Conservation (phyloP, 2,888 invertebrate genomes). For the Pyrochroa serraticornis region DNA sequence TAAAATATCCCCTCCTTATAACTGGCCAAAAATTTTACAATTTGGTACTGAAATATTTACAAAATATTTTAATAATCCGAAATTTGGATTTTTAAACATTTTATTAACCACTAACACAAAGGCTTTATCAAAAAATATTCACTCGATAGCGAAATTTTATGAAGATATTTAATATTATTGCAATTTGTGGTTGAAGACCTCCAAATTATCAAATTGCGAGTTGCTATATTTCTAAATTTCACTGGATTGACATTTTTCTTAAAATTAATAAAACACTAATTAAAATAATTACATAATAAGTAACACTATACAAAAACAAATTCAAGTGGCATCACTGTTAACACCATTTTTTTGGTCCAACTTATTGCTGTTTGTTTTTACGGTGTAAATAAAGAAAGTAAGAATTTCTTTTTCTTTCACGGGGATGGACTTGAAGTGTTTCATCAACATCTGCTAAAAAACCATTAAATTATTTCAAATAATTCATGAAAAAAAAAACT, state of each 20-base stretch:
- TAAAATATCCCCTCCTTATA: no score
- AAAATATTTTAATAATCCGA: no score
- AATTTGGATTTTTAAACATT: no score
- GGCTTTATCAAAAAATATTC: no score
- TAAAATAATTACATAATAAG: constrained; percentile 30
- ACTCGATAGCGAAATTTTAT: no score
- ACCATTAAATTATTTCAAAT: constrained; percentile 44
- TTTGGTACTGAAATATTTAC: no score
- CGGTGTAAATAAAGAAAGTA: constrained; percentile 94
- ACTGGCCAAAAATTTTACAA: no score
- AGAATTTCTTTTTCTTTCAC: constrained; percentile 94
- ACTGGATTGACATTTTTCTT: background rate
- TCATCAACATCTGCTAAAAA: constrained; percentile 82
- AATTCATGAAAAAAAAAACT: constrained; percentile 52
- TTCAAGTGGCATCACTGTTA: constrained; percentile 67
- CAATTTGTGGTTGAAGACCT: no score
- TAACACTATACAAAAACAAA: constrained; percentile 32
- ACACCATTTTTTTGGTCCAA: constrained; percentile 82
- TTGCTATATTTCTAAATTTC: no score
- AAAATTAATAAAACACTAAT: constrained; percentile 9
- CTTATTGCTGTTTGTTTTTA: constrained; percentile 90
- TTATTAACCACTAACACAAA: no score
- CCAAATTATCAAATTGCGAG: no score
- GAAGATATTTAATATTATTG: no score
- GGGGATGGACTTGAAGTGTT: constrained; percentile 94